Evolutionary conservation across 2,888 invertebrate genomes (phyloP), one percentile per base, ranked within the genome.

Genomic region (Drosophila atripex): DNA sequence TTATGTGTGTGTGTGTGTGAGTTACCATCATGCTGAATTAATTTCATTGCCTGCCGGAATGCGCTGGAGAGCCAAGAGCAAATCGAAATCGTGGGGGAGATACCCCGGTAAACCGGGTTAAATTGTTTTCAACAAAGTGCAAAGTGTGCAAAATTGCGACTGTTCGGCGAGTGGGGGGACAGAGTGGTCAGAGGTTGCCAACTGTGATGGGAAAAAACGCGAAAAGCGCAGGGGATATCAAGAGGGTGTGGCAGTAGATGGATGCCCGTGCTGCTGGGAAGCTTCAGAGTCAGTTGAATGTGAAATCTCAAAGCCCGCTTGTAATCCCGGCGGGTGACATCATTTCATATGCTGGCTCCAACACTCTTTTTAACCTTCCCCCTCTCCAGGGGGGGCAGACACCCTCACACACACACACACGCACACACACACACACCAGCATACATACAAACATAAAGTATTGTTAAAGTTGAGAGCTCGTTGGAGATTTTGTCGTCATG

Each of bases 261-360:
- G 30, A 18, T 35, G 35, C 32, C 32, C 32, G 32, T 32, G 32
- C 32, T 35, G 56, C 35, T 25, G 43, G 55, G 21, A 46, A 55
- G 43, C 21, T 28, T 25, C 39, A 25, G 53, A 28, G 43, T 39
- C 23, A 43, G 63, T 46, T 66, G 69, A 32, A 14, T 49, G 41
- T 66, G 65, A 55, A 53, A 71, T 71, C 68, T 71, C 73, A 61
- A 43, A 55, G 71, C 65, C 50, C 57, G 65, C 59, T 58, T 49
- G 55, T 84, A 73, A 66, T 86, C 78, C 85, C 80, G 60, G 53
- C 76, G 78, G 82, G 78, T 69, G 76, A 76, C 82, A 85, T 86
- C 73, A 86, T 85, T 80, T 86, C 76, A 78, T 78, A 86, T 84
- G 84, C 86, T 72, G 72, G 66, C 69, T 60, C 68, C 74, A 57